Percentiles rank a stretch among this genome's conserved stretches.
Evolutionary conservation across 2,797 vertebrate species (phyloP).

Genomic region (Ispidina lecontei): DNA sequence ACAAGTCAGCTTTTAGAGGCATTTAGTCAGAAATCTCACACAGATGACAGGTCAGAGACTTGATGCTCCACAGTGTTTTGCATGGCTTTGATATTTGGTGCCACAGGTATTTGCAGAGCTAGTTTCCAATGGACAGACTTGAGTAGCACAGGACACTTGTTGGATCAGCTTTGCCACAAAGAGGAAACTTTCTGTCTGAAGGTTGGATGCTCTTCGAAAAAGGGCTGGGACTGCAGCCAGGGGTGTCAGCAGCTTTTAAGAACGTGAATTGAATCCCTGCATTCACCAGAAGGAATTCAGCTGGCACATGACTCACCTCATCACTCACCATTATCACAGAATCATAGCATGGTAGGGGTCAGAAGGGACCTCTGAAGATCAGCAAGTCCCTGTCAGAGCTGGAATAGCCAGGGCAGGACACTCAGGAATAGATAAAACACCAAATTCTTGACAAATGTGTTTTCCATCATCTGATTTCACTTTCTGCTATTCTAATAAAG

Average conservation of each 20-base stretch:
- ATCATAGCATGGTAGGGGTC: no score
- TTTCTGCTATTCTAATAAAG: neutral
- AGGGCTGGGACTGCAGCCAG: neutral
- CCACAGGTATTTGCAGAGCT: neutral
- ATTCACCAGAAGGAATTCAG: neutral
- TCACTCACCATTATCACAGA: neutral
- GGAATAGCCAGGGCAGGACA: no score
- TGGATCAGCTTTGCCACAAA: neutral
- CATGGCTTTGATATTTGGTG: neutral
- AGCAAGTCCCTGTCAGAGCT: no score
- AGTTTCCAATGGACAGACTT: neutral
- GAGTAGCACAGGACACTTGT: rapidly evolving
- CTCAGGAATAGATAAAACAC: neutral
- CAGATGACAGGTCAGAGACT: neutral
- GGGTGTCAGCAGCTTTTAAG: neutral
- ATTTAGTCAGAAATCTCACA: neutral
- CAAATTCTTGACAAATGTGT: neutral
- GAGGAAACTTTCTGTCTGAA: neutral
- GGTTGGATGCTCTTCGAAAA: neutral
- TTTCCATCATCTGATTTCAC: neutral
- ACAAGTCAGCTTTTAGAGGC: neutral
- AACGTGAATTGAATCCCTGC: neutral
- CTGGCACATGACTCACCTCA: neutral
- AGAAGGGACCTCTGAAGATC: no score
- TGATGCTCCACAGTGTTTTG: neutral